phyloP scores from a whole-genome alignment of 2,888 invertebrate species.

The Neelides folsomi region DNA sequence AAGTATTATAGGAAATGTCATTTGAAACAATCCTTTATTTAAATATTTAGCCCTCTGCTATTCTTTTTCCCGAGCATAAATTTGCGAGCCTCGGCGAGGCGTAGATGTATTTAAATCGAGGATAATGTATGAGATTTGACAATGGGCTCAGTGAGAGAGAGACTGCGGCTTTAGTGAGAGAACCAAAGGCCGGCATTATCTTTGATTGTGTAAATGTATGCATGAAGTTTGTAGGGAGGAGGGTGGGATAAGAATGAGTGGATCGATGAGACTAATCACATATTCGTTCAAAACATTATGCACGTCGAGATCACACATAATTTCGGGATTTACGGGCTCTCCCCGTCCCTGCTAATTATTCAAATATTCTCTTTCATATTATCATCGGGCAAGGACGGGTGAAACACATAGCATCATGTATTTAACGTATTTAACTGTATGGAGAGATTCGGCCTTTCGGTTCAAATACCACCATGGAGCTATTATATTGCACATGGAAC shows the following conservation, averaged over 20 bases:
- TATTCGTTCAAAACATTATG: constrained; percentile 20
- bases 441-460: neutral
- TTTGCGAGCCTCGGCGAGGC: no score
- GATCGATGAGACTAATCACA: constrained; percentile 22
- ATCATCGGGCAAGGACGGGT: constrained; percentile 6
- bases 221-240: neutral
- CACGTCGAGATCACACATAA: constrained; percentile 25
- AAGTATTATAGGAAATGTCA: no score
- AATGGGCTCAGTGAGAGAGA: no score
- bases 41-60: no score
- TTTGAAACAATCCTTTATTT: no score
- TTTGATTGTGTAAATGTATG: neutral
- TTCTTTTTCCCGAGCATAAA: no score
- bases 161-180: no score
- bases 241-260: constrained; percentile 4
- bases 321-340: constrained; percentile 20
- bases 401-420: constrained; percentile 2
- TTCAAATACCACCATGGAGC: no score
- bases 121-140: no score
- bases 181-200: no score
- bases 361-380: constrained; percentile 14
- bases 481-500: no score
- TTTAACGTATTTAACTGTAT: neutral
- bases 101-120: no score
- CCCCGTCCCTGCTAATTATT: constrained; percentile 16